Evolutionary conservation across 2,888 invertebrate genomes (phyloP).

Genomic region (Carpatolechia fugitivella): DNA sequence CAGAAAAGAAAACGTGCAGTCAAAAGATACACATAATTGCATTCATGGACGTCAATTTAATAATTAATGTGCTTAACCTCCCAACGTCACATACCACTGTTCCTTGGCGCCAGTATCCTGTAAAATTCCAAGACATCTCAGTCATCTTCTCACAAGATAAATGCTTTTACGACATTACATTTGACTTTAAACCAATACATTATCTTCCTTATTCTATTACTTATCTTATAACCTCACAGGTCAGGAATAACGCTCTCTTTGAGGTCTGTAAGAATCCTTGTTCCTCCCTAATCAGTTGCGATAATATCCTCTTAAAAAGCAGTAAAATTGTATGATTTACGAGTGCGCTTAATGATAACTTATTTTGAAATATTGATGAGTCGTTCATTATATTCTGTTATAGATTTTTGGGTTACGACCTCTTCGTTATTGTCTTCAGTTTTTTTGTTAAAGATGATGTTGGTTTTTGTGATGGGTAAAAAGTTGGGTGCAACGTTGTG

Average conservation of each 20-base stretch:
- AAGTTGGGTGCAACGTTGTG: background rate
- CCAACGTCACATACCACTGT: background rate
- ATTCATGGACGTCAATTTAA: background rate
- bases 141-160: conserved; percentile 16
- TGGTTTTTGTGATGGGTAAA: background rate
- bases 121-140: conserved; percentile 9
- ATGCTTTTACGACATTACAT: conserved; percentile 18
- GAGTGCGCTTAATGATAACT: conserved; percentile 40
- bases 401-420: conserved; percentile 11
- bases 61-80: background rate
- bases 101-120: conserved; percentile 4
- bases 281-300: conserved; percentile 53
- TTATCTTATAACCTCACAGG: conserved; percentile 53
- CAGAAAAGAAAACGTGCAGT: no score
- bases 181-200: conserved; percentile 25
- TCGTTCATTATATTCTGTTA: conserved; percentile 26
- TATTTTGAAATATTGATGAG: conserved; percentile 33
- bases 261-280: conserved; percentile 39
- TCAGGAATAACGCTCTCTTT: conserved; percentile 47
- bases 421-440: conserved; percentile 9
- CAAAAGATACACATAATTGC: no score
- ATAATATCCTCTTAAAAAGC: conserved; percentile 66
- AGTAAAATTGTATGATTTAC: conserved; percentile 71
- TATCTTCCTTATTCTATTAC: conserved; percentile 43
- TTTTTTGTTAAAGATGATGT: conserved; percentile 10